Percentiles rank a stretch among this genome's conserved stretches.
These are phyloP conservation scores for Neodiprion virginianus DNA, from an alignment of 1,140 invertebrate species.

Conservation along the genomic window DNA sequence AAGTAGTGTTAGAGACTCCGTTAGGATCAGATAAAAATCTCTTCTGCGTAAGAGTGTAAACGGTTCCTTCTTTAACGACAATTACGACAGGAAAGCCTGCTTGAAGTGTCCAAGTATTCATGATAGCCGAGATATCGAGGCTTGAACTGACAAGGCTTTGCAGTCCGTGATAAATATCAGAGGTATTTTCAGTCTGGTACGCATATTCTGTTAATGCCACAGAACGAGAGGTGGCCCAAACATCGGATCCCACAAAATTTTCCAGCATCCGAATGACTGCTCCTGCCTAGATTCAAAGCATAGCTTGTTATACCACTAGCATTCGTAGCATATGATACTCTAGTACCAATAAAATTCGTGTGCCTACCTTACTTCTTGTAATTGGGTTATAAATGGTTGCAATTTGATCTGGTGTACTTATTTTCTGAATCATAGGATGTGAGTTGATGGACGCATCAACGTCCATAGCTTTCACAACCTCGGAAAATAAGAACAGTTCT, in stretches of 20 bases:
- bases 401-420: conserved; percentile 87
- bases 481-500: conserved; percentile 76
- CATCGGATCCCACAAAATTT: conserved; percentile 77
- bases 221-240: conserved; percentile 71
- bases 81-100: conserved; percentile 88
- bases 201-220: conserved; percentile 66
- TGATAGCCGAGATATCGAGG: conserved; percentile 72
- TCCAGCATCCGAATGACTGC: conserved; percentile 92
- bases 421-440: conserved; percentile 85
- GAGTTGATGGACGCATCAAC: conserved; percentile 84
- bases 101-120: conserved; percentile 93
- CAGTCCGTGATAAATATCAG: conserved; percentile 76
- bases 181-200: conserved; percentile 80
- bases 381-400: conserved; percentile 92
- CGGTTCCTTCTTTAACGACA: conserved; percentile 62
- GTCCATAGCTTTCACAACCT: conserved; percentile 76
- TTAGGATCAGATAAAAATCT: conserved; percentile 76
- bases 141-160: conserved; percentile 57
- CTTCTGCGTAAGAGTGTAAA: conserved; percentile 72
- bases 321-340: no score
- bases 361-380: conserved; percentile 86
- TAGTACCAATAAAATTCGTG: conserved; percentile 12
- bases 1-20: conserved; percentile 56
- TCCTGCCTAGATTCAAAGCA: conserved; percentile 71
- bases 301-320: neutral